Conservation (phyloP, 2,797 vertebrate genomes). For the Podargus strigoides region DNA sequence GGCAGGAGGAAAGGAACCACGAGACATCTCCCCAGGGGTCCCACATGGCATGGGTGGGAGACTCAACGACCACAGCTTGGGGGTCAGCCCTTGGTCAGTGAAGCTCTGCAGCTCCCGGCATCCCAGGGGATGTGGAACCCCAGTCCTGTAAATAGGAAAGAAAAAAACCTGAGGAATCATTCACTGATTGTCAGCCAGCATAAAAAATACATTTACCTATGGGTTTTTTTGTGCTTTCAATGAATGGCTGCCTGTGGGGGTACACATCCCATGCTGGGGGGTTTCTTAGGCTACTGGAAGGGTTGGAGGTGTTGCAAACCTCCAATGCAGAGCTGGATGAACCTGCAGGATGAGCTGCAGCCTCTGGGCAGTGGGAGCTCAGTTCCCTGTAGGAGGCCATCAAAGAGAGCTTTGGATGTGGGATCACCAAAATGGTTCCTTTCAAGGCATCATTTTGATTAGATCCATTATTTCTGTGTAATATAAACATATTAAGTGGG, state of each 20-base stretch:
- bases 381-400: accelerated
- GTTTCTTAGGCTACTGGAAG: not conserved
- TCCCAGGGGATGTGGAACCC: not conserved
- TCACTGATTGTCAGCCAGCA: not conserved
- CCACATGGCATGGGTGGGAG: not conserved
- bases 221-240: not conserved
- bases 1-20: not conserved
- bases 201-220: accelerated
- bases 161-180: not conserved
- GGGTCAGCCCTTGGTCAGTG: accelerated
- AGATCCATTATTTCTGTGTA: not conserved
- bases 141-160: accelerated
- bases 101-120: not conserved
- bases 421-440: not conserved
- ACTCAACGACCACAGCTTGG: not conserved
- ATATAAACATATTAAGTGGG: not conserved
- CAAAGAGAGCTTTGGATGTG: not conserved
- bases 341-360: accelerated
- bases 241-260: not conserved
- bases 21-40: not conserved
- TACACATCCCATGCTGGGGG: too few species aligned
- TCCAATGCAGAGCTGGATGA: not conserved
- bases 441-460: not conserved
- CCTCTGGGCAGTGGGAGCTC: not conserved
- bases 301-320: not conserved